These are phyloP conservation scores for Chondrosia reniformis DNA, from an alignment of 37 sponge, comb jelly and placozoan genomes.

Conservation along the genomic window DNA sequence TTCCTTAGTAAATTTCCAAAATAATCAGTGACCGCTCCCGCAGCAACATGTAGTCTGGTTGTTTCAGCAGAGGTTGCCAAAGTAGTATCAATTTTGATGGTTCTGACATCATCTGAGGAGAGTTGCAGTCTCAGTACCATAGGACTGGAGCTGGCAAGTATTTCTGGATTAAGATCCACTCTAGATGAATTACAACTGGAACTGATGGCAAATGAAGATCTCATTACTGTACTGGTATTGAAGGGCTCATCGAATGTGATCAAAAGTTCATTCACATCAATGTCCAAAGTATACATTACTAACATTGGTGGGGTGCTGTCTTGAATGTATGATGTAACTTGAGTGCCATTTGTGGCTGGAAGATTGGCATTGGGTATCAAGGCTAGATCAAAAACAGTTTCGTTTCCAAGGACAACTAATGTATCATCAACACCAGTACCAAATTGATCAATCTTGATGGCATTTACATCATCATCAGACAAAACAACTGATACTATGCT, in stretches of 20 bases:
- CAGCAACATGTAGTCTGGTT: constrained; percentile 31
- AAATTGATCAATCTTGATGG: constrained; percentile 48
- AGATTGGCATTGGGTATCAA: constrained; percentile 5
- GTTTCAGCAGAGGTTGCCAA: constrained; percentile 43
- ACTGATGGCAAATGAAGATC: neutral
- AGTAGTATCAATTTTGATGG: constrained; percentile 48
- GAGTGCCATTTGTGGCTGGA: constrained; percentile 12
- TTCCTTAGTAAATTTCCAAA: constrained; percentile 36
- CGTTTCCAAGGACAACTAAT: constrained; percentile 33
- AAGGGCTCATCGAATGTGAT: constrained; percentile 82
- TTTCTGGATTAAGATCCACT: neutral
- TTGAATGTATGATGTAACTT: neutral
- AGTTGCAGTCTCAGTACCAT: constrained; percentile 18
- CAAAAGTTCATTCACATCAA: constrained; percentile 31
- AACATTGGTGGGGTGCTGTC: constrained; percentile 69
- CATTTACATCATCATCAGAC: constrained; percentile 47
- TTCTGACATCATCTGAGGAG: constrained; percentile 30
- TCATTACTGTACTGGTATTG: neutral
- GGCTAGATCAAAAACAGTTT: constrained; percentile 60
- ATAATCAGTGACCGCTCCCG: constrained; percentile 44
- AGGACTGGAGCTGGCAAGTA: neutral
- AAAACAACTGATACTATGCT: constrained; percentile 31
- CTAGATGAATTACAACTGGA: constrained; percentile 11
- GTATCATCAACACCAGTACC: constrained; percentile 44
- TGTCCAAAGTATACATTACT: constrained; percentile 37